Base-by-base conservation (phyloP, 2,888 invertebrate species). In the Aporophyla lueneburgensis region DNA sequence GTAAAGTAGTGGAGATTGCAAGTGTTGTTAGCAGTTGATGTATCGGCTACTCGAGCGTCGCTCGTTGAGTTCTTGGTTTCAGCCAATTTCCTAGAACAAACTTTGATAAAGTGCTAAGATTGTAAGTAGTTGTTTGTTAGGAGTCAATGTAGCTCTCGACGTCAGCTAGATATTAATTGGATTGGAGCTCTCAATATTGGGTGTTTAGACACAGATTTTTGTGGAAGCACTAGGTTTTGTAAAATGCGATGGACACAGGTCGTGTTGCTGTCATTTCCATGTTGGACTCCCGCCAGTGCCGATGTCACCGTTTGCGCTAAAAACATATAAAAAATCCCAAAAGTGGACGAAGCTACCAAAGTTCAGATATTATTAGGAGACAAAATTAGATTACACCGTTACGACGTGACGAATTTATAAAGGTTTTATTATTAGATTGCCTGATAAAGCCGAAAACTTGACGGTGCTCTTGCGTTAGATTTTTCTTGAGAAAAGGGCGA, bases 351-450 rank as follows among this genome's bases (percentile, higher is more conserved):
- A 76, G 68, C 76, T 71, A 24, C 67, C 58, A 72, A 83, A 83
- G 78, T 79, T 81, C 33, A 24, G 69, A 66, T 76, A 81, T 81
- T 87, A 86, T 81, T 81, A 79, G 72, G 73, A 65, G 71, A 70
- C 71, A 84, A 87, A 87, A 88, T 81, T 62, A 82, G 62, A 86
- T 86, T 81, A 83, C 73, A 70, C 66, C 63, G 81, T 76, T 79
- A 82, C 71, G 80, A 86, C 83, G 86, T 88, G 86, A 87, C 85
- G 74, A 85, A 83, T 86, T 87, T 87, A 79, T 79, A 83, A 88
- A 80, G 80, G 80, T 83, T 81, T 79, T 83, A 74, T 88, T 86
- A 87, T 86, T 86, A 83, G 80, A 85, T 88, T 85, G 67, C 67
- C 71, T 78, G 85, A 84, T 82, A 86, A 81, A 86, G 78, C 68